Evolutionary conservation across 2,888 invertebrate species (phyloP).

Genomic region (Andrena camellia): DNA sequence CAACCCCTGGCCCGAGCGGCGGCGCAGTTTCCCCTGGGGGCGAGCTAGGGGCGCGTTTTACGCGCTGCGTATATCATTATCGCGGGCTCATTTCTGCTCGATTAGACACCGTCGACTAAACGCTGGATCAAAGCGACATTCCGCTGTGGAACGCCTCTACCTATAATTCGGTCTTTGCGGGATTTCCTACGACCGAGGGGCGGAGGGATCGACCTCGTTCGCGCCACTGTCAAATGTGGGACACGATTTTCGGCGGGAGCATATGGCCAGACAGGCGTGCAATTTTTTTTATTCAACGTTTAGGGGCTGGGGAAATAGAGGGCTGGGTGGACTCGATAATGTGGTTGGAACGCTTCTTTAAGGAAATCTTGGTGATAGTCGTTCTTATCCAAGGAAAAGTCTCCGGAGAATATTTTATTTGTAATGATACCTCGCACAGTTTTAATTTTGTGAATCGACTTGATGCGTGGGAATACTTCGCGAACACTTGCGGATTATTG

Average conservation of each 20-base stretch:
- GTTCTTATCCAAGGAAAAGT: too few species aligned
- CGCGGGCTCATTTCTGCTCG: conserved; percentile 56
- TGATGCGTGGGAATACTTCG: too few species aligned
- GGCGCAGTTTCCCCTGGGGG: conserved; percentile 55
- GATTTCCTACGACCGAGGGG: conserved; percentile 19
- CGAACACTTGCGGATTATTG: too few species aligned
- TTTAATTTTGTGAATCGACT: too few species aligned
- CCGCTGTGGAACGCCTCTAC: not conserved
- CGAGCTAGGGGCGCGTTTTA: conserved; percentile 56
- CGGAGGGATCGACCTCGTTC: conserved; percentile 17
- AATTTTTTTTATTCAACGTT: conserved; percentile 7
- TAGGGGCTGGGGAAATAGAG: too few species aligned
- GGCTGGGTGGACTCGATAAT: too few species aligned
- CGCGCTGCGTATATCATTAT: conserved; percentile 60
- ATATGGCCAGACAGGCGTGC: conserved; percentile 17
- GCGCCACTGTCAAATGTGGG: conserved; percentile 19
- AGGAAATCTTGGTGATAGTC: too few species aligned
- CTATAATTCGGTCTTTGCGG: conserved; percentile 50
- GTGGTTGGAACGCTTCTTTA: too few species aligned
- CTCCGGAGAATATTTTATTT: too few species aligned
- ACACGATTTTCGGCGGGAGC: not conserved
- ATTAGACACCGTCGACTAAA: conserved; percentile 37
- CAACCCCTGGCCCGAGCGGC: conserved; percentile 65
- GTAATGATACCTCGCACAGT: too few species aligned
- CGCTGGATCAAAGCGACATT: conserved; percentile 38